Base-by-base conservation (phyloP, 1,140 invertebrate species). In the Bombus haemorrhoidalis region DNA sequence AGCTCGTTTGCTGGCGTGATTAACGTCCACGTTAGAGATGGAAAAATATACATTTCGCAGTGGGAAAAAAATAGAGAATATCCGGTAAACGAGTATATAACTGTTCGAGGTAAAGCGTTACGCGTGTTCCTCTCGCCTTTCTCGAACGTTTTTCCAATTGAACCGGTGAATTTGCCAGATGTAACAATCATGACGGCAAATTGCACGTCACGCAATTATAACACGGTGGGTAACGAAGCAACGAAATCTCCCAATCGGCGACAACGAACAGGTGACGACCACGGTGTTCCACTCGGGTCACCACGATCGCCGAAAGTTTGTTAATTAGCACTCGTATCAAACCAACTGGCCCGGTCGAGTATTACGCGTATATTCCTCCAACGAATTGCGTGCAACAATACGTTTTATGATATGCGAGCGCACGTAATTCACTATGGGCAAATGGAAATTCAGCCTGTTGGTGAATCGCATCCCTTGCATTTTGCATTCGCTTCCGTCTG, bases 321-420 rank as follows among this genome's bases (percentile, higher is more conserved):
- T 85, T 91, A 92, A 91, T 92, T 91, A 91, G 64, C 77, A 62
- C 39, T 22, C 22, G 74, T 22, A 71, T 82, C 79, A 22, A 43
- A 72, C 66, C 72, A 77, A 72, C 39, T 34, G 2, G 22, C 34
- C 79, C 1, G 57, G 39, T 79, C 79, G 57, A 82, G 69, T 87
- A 86, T 83, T 72, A 76, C 37, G 75, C 43, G 66, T 59, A 18
- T 66, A n/a, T 59, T n/a, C 18, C 53, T 34, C 64, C 28, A 75
- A 83, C 77, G 39, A 88, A 89, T 62, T 57, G 83, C 43, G 25
- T 37, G 75, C 47, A 79, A 80, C 75, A 59, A 86, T 64, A 39
- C 43, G 57, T 53, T 43, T n/a, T 13, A 41, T 15, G 69, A 80
- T 71, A 73, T 28, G 78, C 53, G 64, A 34, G n/a, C 15, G 47